A percentile compares a stretch with the other conserved stretches of the same genome.
These are phyloP conservation scores for Cristatella mucedo DNA, from an alignment of 2,888 invertebrate genomes.

Conservation along the genomic window DNA sequence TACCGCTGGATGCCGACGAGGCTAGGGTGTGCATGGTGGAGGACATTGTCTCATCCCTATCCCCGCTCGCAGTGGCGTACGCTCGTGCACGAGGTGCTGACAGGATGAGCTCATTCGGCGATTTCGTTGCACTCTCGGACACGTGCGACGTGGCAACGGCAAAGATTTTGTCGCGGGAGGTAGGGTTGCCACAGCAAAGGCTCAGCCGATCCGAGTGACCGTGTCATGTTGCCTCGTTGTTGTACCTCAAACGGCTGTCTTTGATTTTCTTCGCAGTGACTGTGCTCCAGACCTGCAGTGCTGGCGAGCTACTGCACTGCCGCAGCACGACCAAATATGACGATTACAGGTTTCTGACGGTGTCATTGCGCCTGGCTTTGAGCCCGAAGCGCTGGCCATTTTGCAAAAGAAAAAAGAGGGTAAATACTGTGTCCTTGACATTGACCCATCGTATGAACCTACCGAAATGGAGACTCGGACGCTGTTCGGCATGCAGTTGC, in stretches of 20 bases:
- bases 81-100: constrained; percentile 92
- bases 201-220: too few species aligned
- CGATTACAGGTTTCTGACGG: constrained; percentile 82
- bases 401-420: constrained; percentile 88
- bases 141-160: constrained; percentile 77
- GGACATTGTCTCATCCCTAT: constrained; percentile 52
- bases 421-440: constrained; percentile 74
- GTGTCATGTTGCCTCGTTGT: background rate
- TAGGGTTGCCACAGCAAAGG: too few species aligned
- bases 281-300: too few species aligned
- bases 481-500: constrained; percentile 65
- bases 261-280: too few species aligned
- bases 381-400: constrained; percentile 61
- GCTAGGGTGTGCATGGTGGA: constrained; percentile 83
- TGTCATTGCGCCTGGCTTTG: constrained; percentile 86
- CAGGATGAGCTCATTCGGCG: constrained; percentile 97
- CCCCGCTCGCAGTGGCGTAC: constrained; percentile 75
- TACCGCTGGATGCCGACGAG: constrained; percentile 56
- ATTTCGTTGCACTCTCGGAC: constrained; percentile 86
- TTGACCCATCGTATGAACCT: constrained; percentile 72
- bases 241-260: too few species aligned
- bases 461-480: constrained; percentile 61
- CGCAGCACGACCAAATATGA: too few species aligned
- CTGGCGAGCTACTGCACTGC: too few species aligned
- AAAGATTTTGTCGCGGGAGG: constrained; percentile 63